A percentile compares a stretch with the other conserved stretches of the same genome.
These are phyloP conservation scores for Columbina picui DNA, from an alignment of 2,113 vertebrate genomes.

Conservation along the genomic window DNA sequence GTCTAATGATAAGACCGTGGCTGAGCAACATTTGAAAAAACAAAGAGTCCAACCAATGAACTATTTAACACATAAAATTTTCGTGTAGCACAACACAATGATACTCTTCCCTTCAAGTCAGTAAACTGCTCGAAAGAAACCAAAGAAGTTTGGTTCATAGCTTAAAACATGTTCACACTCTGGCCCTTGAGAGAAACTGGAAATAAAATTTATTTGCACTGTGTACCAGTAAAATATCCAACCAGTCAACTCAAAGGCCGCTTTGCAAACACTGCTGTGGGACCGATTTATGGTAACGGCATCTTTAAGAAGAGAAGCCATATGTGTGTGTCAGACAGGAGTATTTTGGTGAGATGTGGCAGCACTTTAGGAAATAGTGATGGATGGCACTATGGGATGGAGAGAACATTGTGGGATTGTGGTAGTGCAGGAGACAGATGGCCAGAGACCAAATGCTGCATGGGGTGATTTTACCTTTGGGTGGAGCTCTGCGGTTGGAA, in stretches of 20 bases:
- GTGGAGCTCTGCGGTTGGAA: constrained; percentile 88
- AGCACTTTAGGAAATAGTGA: constrained; percentile 18
- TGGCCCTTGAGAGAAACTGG: background rate
- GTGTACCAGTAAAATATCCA: background rate
- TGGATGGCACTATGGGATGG: constrained; percentile 54
- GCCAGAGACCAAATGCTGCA: constrained; percentile 46
- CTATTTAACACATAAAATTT: background rate
- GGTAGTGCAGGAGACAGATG: constrained; percentile 51
- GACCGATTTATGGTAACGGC: background rate
- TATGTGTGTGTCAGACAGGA: background rate
- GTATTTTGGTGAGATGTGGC: background rate
- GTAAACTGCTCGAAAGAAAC: background rate
- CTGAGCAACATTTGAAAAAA: background rate
- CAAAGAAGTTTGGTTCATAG: background rate
- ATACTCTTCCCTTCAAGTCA: background rate
- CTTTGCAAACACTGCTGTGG: background rate
- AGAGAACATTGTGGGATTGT: constrained; percentile 23
- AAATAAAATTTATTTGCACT: background rate
- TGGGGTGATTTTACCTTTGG: constrained; percentile 83
- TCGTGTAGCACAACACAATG: background rate
- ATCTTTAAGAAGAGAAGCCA: background rate
- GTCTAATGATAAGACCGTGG: background rate
- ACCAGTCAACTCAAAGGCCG: background rate
- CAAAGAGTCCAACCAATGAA: background rate
- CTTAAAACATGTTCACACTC: background rate